Percentiles rank a stretch among this genome's conserved stretches.
Conservation (phyloP, 2,113 vertebrate species). For the Tinamus guttatus region DNA sequence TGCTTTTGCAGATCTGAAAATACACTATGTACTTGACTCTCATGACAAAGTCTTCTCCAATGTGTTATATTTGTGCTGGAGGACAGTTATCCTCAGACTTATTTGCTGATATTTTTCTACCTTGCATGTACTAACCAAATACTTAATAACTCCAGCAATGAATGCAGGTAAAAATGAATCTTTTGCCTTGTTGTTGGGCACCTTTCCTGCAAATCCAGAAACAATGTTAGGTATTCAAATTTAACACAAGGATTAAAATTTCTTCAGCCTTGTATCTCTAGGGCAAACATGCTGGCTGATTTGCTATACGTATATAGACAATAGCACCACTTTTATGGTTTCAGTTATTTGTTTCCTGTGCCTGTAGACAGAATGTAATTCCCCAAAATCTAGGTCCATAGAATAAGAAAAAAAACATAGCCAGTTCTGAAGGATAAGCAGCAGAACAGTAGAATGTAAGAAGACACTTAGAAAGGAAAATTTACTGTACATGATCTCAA, state of each 20-base stretch:
- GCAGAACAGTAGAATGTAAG: background rate
- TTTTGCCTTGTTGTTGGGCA: background rate
- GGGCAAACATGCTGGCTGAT: background rate
- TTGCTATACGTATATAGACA: background rate
- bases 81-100: background rate
- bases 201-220: background rate
- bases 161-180: background rate
- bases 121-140: background rate
- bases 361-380: background rate
- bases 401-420: background rate
- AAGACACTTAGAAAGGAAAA: background rate
- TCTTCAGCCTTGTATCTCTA: background rate
- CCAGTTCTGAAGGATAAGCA: background rate
- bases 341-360: background rate
- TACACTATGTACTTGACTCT: background rate
- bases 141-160: background rate
- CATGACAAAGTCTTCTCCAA: background rate
- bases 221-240: background rate
- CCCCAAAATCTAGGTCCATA: background rate
- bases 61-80: rapidly evolving
- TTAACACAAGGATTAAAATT: background rate
- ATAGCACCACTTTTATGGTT: background rate
- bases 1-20: background rate
- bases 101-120: background rate
- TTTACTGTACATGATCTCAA: background rate